A percentile compares a stretch with the other conserved stretches of the same genome.
phyloP scores from a whole-genome alignment of 2,113 vertebrate species.

The Columbina picui region DNA sequence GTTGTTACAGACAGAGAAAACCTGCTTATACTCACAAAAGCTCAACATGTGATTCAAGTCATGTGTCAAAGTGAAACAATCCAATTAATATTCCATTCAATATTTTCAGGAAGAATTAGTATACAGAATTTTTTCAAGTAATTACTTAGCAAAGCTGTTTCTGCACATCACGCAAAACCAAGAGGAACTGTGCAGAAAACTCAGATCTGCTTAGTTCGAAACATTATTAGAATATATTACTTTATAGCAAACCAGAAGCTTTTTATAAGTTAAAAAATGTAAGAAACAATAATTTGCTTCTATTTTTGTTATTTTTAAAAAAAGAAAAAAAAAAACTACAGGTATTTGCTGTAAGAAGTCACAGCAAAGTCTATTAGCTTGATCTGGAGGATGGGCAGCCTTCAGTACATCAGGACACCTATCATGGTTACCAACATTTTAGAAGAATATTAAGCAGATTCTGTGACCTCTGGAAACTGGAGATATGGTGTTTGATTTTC shows the following conservation, averaged over 20 bases:
- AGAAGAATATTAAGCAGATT: background rate
- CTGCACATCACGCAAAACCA: background rate
- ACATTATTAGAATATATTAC: background rate
- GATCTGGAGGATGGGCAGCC: background rate
- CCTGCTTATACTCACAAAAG: background rate
- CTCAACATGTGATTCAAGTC: background rate
- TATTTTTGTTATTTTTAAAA: background rate
- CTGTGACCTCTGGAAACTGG: background rate
- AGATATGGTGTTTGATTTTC: background rate
- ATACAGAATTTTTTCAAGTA: background rate
- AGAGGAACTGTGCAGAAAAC: background rate
- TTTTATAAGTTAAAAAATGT: background rate
- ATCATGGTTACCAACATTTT: background rate
- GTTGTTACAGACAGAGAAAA: slow-evolving; percentile 12
- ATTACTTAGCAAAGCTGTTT: background rate
- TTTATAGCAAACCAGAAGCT: background rate
- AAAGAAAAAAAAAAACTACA: background rate
- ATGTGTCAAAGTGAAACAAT: background rate
- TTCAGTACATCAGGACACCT: background rate
- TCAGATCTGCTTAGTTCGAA: background rate
- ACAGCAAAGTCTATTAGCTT: background rate
- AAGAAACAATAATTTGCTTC: background rate
- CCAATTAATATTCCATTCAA: background rate
- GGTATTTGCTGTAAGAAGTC: background rate
- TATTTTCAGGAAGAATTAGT: slow-evolving; percentile 2